Evolutionary conservation across 2,888 invertebrate species (phyloP).

Genomic region (Agrochola lota): DNA sequence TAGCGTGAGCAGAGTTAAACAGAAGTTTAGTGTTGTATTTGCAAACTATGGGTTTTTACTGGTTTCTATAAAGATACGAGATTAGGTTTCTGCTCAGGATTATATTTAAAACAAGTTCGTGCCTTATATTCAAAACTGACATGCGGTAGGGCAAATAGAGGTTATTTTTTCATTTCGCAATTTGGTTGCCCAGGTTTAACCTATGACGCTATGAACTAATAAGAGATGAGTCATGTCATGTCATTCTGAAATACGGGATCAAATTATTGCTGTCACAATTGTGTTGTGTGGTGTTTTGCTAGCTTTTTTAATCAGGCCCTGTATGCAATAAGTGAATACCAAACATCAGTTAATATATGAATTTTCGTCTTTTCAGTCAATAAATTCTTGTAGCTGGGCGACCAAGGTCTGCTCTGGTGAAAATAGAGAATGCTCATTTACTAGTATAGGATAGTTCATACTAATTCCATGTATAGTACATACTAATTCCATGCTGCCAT

Average conservation of each 20-base stretch:
- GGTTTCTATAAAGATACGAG: neutral
- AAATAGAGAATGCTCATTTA: no score
- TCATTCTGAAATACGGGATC: neutral
- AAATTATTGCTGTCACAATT: no score
- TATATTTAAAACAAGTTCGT: neutral
- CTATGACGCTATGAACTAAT: neutral
- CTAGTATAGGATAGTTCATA: no score
- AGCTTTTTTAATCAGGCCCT: no score
- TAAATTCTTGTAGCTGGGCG: no score
- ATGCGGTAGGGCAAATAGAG: neutral
- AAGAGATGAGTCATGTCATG: neutral
- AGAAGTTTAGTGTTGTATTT: constrained; percentile 24
- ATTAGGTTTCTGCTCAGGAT: neutral
- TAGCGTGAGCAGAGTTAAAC: neutral
- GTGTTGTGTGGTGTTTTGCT: no score
- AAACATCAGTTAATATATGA: neutral
- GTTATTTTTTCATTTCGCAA: constrained; percentile 15
- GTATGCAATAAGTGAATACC: neutral
- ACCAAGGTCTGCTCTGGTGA: no score
- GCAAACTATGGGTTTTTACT: neutral
- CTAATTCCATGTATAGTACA: no score
- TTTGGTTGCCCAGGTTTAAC: neutral
- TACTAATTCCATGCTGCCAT: no score
- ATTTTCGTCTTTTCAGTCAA: neutral
- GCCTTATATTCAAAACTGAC: neutral